These are phyloP conservation scores for Caenorhabditis macrosperma DNA, from an alignment of 2,888 invertebrate species.

Conservation along the genomic window DNA sequence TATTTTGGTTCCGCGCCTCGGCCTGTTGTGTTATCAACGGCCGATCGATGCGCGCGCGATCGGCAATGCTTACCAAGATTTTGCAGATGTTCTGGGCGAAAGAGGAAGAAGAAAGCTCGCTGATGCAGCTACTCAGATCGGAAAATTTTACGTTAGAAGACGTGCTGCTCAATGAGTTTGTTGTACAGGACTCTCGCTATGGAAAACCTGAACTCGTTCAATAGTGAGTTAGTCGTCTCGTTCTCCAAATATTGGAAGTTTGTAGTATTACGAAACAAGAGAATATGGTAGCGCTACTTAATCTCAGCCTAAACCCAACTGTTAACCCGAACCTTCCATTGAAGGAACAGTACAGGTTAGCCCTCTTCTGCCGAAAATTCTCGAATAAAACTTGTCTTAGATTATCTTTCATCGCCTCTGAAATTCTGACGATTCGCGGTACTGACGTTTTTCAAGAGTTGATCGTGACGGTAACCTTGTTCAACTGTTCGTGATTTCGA, in stretches of 20 bases:
- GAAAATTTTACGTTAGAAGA: constrained; percentile 63
- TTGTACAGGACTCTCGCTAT: constrained; percentile 70
- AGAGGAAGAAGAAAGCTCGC: constrained; percentile 59
- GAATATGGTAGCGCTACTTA: constrained; percentile 59
- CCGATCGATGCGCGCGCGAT: constrained; percentile 36
- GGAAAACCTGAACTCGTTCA: constrained; percentile 64
- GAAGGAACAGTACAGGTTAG: constrained; percentile 65
- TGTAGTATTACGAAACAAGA: constrained; percentile 63
- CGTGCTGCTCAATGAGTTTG: constrained; percentile 69
- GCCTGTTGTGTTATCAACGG: constrained; percentile 27
- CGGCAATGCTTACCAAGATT: constrained; percentile 41
- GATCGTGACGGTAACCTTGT: constrained; percentile 47
- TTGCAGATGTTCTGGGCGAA: constrained; percentile 65
- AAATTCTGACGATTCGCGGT: constrained; percentile 62
- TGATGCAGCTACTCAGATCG: constrained; percentile 55
- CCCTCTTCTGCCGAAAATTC: not conserved
- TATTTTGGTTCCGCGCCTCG: constrained; percentile 22
- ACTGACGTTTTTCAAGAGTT: constrained; percentile 52
- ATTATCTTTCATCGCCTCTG: constrained; percentile 62
- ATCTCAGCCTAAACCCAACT: constrained; percentile 52
- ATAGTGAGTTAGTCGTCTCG: constrained; percentile 59
- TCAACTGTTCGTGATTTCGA: not conserved
- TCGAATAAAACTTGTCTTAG: constrained; percentile 37
- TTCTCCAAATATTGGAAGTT: not conserved
- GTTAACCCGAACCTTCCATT: constrained; percentile 44